Percentiles rank a stretch among this genome's conserved stretches.
phyloP scores from a whole-genome alignment of 1,140 invertebrate genomes.

The Eupristina koningsbergeri region DNA sequence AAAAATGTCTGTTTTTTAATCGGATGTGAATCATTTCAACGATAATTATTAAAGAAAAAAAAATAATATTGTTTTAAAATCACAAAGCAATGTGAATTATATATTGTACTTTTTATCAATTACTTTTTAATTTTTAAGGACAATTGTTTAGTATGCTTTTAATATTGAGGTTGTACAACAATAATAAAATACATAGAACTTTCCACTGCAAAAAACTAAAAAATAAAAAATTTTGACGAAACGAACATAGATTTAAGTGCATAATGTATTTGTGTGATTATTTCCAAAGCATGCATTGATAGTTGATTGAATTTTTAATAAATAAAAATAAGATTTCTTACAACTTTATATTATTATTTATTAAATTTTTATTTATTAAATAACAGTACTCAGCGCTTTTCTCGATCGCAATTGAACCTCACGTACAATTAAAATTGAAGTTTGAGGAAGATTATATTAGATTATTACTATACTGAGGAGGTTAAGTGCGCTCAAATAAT shows the following conservation, averaged over 20 bases:
- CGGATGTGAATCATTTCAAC: background rate
- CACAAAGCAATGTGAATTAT: conserved; percentile 13
- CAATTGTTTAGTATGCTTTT: background rate
- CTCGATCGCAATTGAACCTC: too few species aligned
- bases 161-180: background rate
- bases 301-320: conserved; percentile 9
- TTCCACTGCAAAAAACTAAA: background rate
- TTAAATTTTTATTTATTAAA: too few species aligned
- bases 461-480: too few species aligned
- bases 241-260: background rate
- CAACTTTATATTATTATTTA: too few species aligned
- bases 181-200: background rate
- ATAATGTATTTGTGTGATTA: background rate
- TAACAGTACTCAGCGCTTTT: too few species aligned
- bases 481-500: too few species aligned
- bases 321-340: background rate
- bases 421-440: too few species aligned
- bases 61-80: conserved; percentile 14
- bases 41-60: background rate
- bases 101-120: conserved; percentile 30
- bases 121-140: conserved; percentile 4
- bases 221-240: background rate
- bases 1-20: background rate
- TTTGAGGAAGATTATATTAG: too few species aligned
- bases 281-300: background rate